Evolutionary conservation across 2,888 invertebrate species (phyloP).

Genomic region (Scotopteryx bipunctaria): DNA sequence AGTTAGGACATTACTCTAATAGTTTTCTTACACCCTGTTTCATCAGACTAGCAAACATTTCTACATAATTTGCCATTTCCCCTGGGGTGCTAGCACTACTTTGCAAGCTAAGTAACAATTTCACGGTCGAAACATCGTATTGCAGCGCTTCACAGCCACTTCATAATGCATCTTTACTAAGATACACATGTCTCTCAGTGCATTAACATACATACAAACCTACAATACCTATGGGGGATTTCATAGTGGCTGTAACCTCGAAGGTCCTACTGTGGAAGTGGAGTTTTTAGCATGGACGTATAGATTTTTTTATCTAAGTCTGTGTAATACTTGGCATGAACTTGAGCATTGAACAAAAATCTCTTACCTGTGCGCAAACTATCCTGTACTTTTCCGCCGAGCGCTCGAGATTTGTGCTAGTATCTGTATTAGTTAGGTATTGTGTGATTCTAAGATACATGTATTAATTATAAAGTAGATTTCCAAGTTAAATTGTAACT

Average conservation of each 20-base stretch:
- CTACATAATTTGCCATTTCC: slow-evolving; percentile 14
- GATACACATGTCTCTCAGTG: slow-evolving; percentile 25
- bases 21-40: neutral
- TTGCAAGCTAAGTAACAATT: slow-evolving; percentile 27
- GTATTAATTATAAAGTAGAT: no score
- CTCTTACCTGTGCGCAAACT: no score
- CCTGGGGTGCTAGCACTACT: slow-evolving; percentile 3
- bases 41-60: slow-evolving; percentile 9
- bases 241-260: slow-evolving; percentile 22
- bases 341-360: no score
- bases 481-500: no score
- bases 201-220: slow-evolving; percentile 23
- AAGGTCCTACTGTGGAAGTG: slow-evolving; percentile 22
- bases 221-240: slow-evolving; percentile 22
- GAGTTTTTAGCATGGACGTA: no score
- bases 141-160: slow-evolving; percentile 24
- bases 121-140: slow-evolving; percentile 28
- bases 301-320: no score
- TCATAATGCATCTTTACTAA: slow-evolving; percentile 33
- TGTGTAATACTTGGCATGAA: no score
- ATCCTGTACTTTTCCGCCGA: no score
- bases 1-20: neutral
- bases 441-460: no score
- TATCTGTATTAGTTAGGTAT: no score
- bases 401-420: no score